Base-by-base conservation (phyloP, 2,888 invertebrate genomes). In the Sphaerolaimus hirsutus region DNA sequence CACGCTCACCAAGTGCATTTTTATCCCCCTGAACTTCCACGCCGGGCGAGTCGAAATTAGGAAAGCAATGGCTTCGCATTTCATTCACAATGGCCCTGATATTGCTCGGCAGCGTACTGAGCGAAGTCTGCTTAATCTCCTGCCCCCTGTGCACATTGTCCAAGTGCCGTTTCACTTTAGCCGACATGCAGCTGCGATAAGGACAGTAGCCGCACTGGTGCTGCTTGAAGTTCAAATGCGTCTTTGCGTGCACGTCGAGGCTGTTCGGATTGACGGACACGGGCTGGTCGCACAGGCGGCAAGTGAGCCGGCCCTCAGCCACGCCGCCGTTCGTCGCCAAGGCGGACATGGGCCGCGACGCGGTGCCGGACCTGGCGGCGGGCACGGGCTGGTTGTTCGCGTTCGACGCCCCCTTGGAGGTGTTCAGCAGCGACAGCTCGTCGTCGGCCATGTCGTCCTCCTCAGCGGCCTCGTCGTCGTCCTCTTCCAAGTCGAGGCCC, bases 151-250 rank as follows among this genome's bases (percentile, higher is more conserved):
- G 49, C 19, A 49, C 49, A 35, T 23, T 49, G 29, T 49, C 49
- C 37, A 47, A 32, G 24, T 49, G 49, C 2, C 49, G 49, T 27
- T 49, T 49, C 21, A 49, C 49, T 38, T 49, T 49, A 38, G 43
- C 49, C 10, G 45, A 5, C 7, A 49, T 47, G 29, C 49, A 49
- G 21, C 42, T 41, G 2, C 41, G 25, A 37, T 48, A 48, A 14
- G 14, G 21, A 25, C 48, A 48, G 24, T 46, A 49, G 10, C 36
- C 43, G 36, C 49, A 49, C 22, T 37, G 41, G 38, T 49, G 46
- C 32, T 43, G 49, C 36, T 49, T 49, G 44, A 46, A 49, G 35
- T 45, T 41, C 27, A 49, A 40, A 41, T 49, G 49, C 26, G 44
- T 49, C 24, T 47, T 47, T n/a, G 44, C 45, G 44, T 49, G 49